A percentile compares a stretch with the other conserved stretches of the same genome.
Conservation (phyloP, 2,113 vertebrate species). For the Athene cunicularia region DNA sequence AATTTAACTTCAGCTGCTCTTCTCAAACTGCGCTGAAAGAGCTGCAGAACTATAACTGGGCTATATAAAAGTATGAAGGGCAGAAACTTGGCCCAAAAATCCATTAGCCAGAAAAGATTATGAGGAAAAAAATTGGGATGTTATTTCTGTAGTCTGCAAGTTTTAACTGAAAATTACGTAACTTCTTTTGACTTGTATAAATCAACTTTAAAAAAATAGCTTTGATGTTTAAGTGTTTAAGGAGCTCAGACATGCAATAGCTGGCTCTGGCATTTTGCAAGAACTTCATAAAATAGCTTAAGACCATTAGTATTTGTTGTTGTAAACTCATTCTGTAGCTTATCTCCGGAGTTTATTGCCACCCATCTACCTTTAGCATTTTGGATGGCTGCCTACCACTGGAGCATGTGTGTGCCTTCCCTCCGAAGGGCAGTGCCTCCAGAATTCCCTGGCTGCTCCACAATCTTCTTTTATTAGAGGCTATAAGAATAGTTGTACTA, state of each 20-base stretch:
- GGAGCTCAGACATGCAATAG: not conserved
- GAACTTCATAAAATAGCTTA: not conserved
- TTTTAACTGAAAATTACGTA: constrained; percentile 29
- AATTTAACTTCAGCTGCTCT: not conserved
- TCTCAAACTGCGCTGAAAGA: not conserved
- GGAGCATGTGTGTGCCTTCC: not conserved
- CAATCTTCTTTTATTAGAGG: not conserved
- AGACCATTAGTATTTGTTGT: not conserved
- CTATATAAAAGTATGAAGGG: not conserved
- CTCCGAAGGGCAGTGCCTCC: not conserved
- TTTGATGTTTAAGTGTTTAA: constrained; percentile 43
- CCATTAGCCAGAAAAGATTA: not conserved
- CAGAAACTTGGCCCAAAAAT: not conserved
- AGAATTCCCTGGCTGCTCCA: not conserved
- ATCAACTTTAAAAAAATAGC: not conserved
- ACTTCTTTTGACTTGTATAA: constrained; percentile 3
- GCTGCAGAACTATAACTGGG: not conserved
- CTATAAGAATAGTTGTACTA: not conserved
- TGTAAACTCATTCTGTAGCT: not conserved
- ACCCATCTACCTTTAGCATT: constrained; percentile 10
- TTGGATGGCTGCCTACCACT: not conserved
- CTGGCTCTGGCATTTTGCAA: not conserved
- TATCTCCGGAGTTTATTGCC: constrained; percentile 19
- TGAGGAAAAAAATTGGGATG: not conserved
- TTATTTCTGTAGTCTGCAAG: not conserved